These are phyloP conservation scores for Acanthis flammea DNA, from an alignment of 2,797 vertebrate species.

Conservation along the genomic window DNA sequence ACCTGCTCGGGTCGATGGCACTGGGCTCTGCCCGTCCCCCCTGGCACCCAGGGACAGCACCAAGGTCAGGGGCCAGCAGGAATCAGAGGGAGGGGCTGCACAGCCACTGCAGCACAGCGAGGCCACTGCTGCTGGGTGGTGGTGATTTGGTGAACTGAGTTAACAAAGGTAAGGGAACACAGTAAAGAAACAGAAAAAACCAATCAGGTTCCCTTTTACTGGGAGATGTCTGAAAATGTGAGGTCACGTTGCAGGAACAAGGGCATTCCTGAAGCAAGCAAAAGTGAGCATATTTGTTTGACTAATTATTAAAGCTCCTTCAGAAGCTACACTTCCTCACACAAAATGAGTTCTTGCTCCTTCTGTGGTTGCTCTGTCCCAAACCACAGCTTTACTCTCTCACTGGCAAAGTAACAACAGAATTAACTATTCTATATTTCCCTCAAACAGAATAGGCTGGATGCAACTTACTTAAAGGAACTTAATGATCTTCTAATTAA, in stretches of 20 bases:
- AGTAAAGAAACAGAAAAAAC: accelerated
- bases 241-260: accelerated
- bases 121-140: accelerated
- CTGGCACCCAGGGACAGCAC: accelerated
- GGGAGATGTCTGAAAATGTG: not conserved
- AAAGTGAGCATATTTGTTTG: not conserved
- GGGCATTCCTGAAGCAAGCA: not conserved
- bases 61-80: not conserved
- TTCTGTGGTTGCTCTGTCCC: accelerated
- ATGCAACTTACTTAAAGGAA: not conserved
- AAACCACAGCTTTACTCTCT: not conserved
- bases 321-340: not conserved
- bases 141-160: not conserved
- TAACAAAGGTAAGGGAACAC: not conserved
- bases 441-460: not conserved
- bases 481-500: not conserved
- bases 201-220: not conserved
- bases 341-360: not conserved
- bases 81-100: accelerated
- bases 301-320: not conserved
- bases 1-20: not conserved
- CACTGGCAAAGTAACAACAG: not conserved
- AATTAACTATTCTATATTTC: not conserved
- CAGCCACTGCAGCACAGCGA: not conserved
- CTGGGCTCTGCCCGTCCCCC: not conserved